Percentiles rank a stretch among this genome's conserved stretches.
These are phyloP conservation scores for Heteromyza rotundicornis DNA, from an alignment of 2,888 invertebrate species.

Conservation along the genomic window DNA sequence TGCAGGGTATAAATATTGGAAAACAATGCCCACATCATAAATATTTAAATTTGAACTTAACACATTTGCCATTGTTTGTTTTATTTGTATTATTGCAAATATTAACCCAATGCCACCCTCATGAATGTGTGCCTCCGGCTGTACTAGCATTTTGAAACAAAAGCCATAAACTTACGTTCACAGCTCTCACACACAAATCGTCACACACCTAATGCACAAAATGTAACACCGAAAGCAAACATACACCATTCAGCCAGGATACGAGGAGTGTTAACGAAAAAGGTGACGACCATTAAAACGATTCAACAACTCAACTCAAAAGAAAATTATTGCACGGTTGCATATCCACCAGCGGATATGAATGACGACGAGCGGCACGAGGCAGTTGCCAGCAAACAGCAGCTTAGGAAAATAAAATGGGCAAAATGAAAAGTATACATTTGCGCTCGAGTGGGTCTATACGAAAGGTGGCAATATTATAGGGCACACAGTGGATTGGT, in stretches of 20 bases:
- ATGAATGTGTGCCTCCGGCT: too few species aligned
- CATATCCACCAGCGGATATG: conserved; percentile 12
- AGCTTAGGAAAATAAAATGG: conserved; percentile 12
- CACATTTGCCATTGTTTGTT: too few species aligned
- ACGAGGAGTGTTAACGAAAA: conserved; percentile 39
- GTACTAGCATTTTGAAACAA: too few species aligned
- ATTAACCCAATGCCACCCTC: too few species aligned
- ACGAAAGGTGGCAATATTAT: too few species aligned
- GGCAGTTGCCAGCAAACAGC: conserved; percentile 3
- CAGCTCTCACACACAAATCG: conserved; percentile 20
- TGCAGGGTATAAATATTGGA: too few species aligned
- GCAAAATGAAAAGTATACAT: conserved; percentile 11
- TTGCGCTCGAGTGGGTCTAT: conserved; percentile 13
- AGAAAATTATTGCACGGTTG: conserved; percentile 49
- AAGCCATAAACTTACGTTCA: not conserved
- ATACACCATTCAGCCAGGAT: too few species aligned
- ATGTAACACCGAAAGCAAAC: not conserved
- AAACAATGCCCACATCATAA: too few species aligned
- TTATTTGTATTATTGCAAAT: too few species aligned
- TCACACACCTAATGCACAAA: not conserved
- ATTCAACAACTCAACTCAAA: conserved; percentile 57
- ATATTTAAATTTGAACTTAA: too few species aligned
- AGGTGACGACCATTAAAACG: conserved; percentile 60
- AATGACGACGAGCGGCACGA: not conserved
- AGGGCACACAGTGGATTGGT: too few species aligned